Evolutionary conservation across 2,797 vertebrate species (phyloP).

Genomic region (Myotis vivesi): DNA sequence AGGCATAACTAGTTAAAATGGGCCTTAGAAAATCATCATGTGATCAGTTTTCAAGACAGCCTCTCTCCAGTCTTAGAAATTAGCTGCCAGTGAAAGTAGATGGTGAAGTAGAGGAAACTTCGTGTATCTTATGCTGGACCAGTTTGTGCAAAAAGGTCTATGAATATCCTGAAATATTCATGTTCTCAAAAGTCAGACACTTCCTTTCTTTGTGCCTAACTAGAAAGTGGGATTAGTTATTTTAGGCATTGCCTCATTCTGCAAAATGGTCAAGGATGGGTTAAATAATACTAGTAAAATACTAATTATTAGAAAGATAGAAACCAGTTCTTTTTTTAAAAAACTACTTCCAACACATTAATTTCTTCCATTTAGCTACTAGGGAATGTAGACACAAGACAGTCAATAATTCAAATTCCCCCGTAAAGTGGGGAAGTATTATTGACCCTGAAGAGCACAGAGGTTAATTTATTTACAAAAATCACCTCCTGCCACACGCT

Average conservation of each 20-base stretch:
- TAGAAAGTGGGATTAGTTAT: neutral
- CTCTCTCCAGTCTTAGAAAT: neutral
- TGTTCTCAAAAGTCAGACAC: neutral
- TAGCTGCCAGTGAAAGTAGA: neutral
- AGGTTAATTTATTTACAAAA: conserved; percentile 72
- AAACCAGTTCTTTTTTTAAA: neutral
- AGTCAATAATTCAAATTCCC: conserved; percentile 70
- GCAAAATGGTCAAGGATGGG: conserved; percentile 16
- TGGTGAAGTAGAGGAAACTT: neutral
- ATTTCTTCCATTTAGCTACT: conserved; percentile 46
- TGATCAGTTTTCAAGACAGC: neutral
- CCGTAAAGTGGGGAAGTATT: conserved; percentile 49
- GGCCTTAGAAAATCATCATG: neutral
- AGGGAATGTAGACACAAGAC: conserved; percentile 34
- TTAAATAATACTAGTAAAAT: conserved; percentile 36
- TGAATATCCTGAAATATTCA: neutral
- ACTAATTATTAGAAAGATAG: conserved; percentile 17
- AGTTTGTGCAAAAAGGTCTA: neutral
- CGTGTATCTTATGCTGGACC: neutral
- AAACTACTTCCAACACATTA: conserved; percentile 30
- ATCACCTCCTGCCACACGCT: conserved; percentile 23
- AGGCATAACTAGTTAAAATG: neutral
- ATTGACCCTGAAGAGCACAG: conserved; percentile 55
- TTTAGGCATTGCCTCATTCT: conserved; percentile 11
- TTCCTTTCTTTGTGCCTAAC: neutral